Conservation (phyloP, 1,140 invertebrate species). For the Yoshiicerus persimilis region DNA sequence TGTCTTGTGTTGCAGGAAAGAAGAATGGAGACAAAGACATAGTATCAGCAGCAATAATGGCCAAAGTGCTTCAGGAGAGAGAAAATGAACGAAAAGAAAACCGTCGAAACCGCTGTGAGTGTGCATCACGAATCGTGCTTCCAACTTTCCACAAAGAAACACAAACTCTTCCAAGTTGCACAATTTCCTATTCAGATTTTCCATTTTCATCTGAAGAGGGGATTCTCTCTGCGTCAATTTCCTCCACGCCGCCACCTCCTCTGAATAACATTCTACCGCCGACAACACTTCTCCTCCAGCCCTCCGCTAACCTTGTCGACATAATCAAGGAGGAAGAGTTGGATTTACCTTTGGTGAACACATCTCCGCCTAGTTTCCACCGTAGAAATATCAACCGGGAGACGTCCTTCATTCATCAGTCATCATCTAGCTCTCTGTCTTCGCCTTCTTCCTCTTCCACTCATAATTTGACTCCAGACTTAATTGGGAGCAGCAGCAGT, state of each 20-base stretch:
- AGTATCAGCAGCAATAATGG: slow-evolving; percentile 89
- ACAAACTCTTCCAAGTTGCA: slow-evolving; percentile 44
- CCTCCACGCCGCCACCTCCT: background rate
- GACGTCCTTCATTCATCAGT: slow-evolving; percentile 23
- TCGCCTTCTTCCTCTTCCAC: slow-evolving; percentile 17
- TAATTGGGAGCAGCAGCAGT: background rate
- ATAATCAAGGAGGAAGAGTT: slow-evolving; percentile 1
- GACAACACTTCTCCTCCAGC: background rate
- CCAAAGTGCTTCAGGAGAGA: slow-evolving; percentile 85
- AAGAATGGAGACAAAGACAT: slow-evolving; percentile 60
- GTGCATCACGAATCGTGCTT: slow-evolving; percentile 36
- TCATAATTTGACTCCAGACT: slow-evolving; percentile 4
- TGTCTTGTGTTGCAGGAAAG: slow-evolving; percentile 18
- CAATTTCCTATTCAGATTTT: slow-evolving; percentile 47
- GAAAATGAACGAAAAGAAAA: slow-evolving; percentile 64
- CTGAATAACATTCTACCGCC: background rate
- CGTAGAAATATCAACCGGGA: background rate
- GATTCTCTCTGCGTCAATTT: background rate
- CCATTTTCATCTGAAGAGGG: slow-evolving; percentile 13
- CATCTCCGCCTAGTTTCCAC: background rate
- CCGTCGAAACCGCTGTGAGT: slow-evolving; percentile 40
- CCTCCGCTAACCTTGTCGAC: background rate
- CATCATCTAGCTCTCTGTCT: background rate
- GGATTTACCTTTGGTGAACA: background rate
- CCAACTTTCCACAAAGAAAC: slow-evolving; percentile 41